Evolutionary conservation across 2,888 invertebrate genomes (phyloP).

Genomic region (Gerosis bhagava): DNA sequence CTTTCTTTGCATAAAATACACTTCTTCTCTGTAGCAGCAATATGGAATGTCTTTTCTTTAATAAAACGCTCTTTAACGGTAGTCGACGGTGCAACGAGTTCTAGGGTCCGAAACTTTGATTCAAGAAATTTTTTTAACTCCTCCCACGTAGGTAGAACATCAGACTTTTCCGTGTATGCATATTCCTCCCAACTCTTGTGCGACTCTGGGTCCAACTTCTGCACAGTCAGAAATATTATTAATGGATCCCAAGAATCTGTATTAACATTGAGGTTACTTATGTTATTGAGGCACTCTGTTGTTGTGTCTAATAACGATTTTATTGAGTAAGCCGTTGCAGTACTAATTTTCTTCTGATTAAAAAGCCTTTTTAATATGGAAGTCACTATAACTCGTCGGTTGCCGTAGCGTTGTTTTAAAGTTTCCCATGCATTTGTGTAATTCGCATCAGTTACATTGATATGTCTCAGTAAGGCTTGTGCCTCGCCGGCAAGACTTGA

Average conservation of each 20-base stretch:
- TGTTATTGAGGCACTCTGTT: conserved; percentile 13
- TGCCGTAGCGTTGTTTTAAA: conserved; percentile 7
- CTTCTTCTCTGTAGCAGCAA: conserved; percentile 1
- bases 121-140: conserved; percentile 4
- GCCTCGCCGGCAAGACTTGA: conserved; percentile 18
- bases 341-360: conserved; percentile 1
- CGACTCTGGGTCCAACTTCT: conserved; percentile 34
- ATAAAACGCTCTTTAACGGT: not conserved
- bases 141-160: conserved; percentile 3
- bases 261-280: conserved; percentile 3
- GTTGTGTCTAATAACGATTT: conserved; percentile 22
- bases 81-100: conserved; percentile 4
- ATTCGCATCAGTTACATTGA: conserved; percentile 22
- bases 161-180: conserved; percentile 5
- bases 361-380: conserved; percentile 7
- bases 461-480: conserved; percentile 14
- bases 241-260: conserved; percentile 32
- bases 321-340: not conserved
- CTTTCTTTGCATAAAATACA: conserved; percentile 7
- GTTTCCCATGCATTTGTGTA: conserved; percentile 21
- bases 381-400: conserved; percentile 5
- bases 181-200: conserved; percentile 31
- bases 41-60: conserved; percentile 4
- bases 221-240: conserved; percentile 31
- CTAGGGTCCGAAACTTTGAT: conserved; percentile 10